These are phyloP conservation scores for Euclidia mi DNA, from an alignment of 2,888 invertebrate species.

Conservation along the genomic window DNA sequence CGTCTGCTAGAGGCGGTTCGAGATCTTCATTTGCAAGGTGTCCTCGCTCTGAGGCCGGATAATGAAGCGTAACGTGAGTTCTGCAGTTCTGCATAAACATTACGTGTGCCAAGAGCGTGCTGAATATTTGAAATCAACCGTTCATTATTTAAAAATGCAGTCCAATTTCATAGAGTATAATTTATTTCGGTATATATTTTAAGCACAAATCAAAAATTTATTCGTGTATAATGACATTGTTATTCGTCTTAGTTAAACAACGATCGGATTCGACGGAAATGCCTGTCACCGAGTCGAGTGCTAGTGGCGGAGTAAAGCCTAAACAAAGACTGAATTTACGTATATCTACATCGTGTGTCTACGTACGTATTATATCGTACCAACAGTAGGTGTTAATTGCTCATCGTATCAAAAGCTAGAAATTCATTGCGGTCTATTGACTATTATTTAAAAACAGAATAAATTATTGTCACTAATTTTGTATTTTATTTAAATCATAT, in stretches of 20 bases:
- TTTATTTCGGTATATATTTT: slow-evolving; percentile 56
- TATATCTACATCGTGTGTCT: slow-evolving; percentile 74
- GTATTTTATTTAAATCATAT: slow-evolving; percentile 6
- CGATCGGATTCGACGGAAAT: slow-evolving; percentile 65
- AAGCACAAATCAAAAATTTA: slow-evolving; percentile 73
- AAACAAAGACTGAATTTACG: slow-evolving; percentile 87
- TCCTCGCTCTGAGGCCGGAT: slow-evolving; percentile 89
- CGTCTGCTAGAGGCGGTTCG: slow-evolving; percentile 93
- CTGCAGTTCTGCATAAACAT: slow-evolving; percentile 52
- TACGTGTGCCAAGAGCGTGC: slow-evolving; percentile 71
- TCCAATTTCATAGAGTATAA: slow-evolving; percentile 66
- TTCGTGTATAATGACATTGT: slow-evolving; percentile 60
- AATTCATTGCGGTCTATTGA: slow-evolving; percentile 86
- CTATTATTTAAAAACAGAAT: slow-evolving; percentile 76
- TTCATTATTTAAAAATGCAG: slow-evolving; percentile 56
- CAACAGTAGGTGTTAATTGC: slow-evolving; percentile 75
- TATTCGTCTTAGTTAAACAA: slow-evolving; percentile 62
- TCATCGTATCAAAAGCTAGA: slow-evolving; percentile 82
- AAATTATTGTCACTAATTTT: slow-evolving; percentile 60
- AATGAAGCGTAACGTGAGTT: slow-evolving; percentile 77
- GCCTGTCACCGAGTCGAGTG: slow-evolving; percentile 48
- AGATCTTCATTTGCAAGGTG: slow-evolving; percentile 93
- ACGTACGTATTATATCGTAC: slow-evolving; percentile 62
- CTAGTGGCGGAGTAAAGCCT: slow-evolving; percentile 73
- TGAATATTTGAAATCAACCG: slow-evolving; percentile 47